Base-by-base conservation (phyloP, 2,797 vertebrate species). In the Diplodus puntazzo region DNA sequence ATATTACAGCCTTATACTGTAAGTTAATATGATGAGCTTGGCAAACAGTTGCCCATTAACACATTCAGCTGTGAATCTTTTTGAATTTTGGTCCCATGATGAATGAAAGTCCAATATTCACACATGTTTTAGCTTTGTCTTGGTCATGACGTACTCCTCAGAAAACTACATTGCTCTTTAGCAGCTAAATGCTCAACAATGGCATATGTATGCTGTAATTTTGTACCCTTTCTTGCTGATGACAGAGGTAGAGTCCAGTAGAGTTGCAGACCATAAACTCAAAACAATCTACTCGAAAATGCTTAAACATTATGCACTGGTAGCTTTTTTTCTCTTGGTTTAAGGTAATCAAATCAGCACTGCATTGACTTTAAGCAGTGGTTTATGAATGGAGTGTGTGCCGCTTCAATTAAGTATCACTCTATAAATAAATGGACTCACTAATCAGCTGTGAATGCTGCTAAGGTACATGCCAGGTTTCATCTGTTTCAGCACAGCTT, bases 401-500 rank as follows among this genome's bases (percentile, higher is more conserved):
- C 57, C n/a, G 9, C 57, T 57, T 73, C 14, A 55, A 11, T 74
- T n/a, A 60, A 79, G 65, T 57, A 70, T 63, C 45, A 67, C 69
- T 65, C 39, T 25, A 23, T 75, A 66, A 87, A 86, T 76, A 82
- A 83, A 86, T 72, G 63, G 68, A 79, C 75, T 8, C 48, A 1
- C 46, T 83, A 89, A 89, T 83, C 77, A 50, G 73, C 69, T 60
- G 45, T 34, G 72, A 87, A 73, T 13, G 62, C 73, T 59, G 65
- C 70, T 42, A 30, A 80, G 74, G 75, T 75, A 73, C 73, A 80
- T 12, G 88, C 49, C 84, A 82, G 62, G 42, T 77, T 81, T 82
- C 70, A 90, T 90, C 75, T 77, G 63, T 64, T 48, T 11, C 45
- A 4, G 1, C 69, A 10, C 71, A 60, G 18, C 20, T 88, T 73